Evolutionary conservation across 2,888 invertebrate genomes (phyloP), one percentile per base, ranked within the genome.

Genomic region (Phengaris arion): DNA sequence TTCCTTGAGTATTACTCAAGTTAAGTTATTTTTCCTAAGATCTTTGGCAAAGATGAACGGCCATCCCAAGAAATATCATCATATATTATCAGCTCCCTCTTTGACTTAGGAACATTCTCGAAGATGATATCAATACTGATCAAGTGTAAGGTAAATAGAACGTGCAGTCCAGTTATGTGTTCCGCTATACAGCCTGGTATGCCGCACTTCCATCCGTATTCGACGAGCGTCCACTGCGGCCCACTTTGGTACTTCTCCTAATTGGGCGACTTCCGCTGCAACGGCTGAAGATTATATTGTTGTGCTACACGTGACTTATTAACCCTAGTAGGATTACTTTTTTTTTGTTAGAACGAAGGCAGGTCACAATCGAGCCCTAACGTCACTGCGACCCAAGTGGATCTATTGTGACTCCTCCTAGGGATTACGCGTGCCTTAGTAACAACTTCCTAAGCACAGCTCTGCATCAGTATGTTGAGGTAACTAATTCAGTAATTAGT

Each of bases 181-280:
- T 85, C 89, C 89, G 89, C 90, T 90, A 89, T 82, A 78, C 87
- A 87, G 81, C 86, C 88, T 86, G 85, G 88, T 86, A 88, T 87
- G 84, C 82, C 81, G 81, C 82, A 77, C 74, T 77, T 87, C 84
- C 83, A 83, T 87, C 84, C 83, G 83, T 83, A 86, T 86, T 83
- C 86, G 83, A 75, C 74, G 78, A 82, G 77, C 83, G 83, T 82
- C 77, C 75, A 75, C 55, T 79, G 80, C 77, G 78, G 78, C 75
- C 79, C 74, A 79, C 77, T 77, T 80, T 48, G 48, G 76, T 76
- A 68, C 15, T 68, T 80, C 79, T 79, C 80, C 79, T 76, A 79
- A 77, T 79, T 77, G 75, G 79, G 74, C 77, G 74, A 77, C 76
- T 81, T 81, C 81, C 82, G 81, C 76, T 78, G 75, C 54, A 64